phyloP scores from a whole-genome alignment of 2,113 vertebrate genomes.

The Callorhinus ursinus region DNA sequence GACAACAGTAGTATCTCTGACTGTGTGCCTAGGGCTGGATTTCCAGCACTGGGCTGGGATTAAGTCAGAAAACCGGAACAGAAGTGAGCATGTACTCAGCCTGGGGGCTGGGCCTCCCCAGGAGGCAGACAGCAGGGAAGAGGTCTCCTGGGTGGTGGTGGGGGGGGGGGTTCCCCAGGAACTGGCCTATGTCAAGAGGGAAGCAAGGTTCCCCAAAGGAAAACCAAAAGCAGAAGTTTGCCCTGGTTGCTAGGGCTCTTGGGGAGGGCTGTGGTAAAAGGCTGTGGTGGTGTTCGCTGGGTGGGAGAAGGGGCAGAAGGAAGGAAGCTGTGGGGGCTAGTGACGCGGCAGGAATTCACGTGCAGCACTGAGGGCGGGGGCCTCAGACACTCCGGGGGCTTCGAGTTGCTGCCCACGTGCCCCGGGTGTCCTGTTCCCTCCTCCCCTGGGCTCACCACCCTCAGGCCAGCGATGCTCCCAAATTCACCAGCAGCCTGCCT shows the following conservation, averaged over 20 bases:
- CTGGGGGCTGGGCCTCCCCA: neutral
- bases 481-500: neutral
- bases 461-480: neutral
- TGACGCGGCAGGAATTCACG: neutral
- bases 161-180: neutral
- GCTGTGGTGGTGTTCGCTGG: neutral
- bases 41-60: neutral
- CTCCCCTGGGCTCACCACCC: neutral
- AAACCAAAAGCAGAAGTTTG: neutral
- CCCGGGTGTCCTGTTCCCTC: neutral
- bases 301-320: neutral
- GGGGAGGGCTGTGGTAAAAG: neutral
- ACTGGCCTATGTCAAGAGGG: neutral
- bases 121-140: neutral
- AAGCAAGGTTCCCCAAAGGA: neutral
- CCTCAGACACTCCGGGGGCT: neutral
- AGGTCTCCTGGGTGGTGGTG: neutral
- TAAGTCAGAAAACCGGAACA: conserved; percentile 1
- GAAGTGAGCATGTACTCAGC: neutral
- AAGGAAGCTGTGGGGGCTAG: neutral
- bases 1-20: neutral
- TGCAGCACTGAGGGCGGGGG: neutral
- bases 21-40: neutral
- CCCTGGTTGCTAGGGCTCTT: neutral
- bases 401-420: fast-evolving